phyloP scores from a whole-genome alignment of 2,888 invertebrate genomes.

The Miltochrista miniata region DNA sequence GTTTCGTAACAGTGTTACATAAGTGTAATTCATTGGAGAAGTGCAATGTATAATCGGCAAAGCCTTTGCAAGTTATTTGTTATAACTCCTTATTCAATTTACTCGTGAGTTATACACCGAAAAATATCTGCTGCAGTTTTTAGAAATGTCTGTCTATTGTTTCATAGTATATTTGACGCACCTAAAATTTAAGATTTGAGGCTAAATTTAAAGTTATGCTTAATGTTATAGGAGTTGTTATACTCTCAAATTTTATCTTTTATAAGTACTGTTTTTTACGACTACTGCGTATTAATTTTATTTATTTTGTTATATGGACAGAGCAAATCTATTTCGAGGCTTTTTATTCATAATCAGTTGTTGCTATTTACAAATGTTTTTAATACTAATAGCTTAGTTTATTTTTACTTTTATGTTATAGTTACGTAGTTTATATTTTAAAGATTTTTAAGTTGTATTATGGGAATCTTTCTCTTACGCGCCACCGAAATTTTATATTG shows the following conservation, averaged over 20 bases:
- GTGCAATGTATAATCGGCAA: slow-evolving; percentile 79
- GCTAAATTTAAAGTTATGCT: slow-evolving; percentile 55
- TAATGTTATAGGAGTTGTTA: slow-evolving; percentile 36
- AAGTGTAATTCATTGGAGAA: slow-evolving; percentile 53
- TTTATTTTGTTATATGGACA: slow-evolving; percentile 64
- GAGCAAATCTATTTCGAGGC: slow-evolving; percentile 68
- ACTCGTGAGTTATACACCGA: slow-evolving; percentile 73
- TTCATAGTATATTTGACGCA: slow-evolving; percentile 43
- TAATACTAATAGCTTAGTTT: slow-evolving; percentile 61
- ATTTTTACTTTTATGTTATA: slow-evolving; percentile 55
- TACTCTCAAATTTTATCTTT: slow-evolving; percentile 54
- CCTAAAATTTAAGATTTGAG: slow-evolving; percentile 51
- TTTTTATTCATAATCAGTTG: slow-evolving; percentile 70
- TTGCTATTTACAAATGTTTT: slow-evolving; percentile 80
- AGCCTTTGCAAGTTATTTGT: slow-evolving; percentile 73
- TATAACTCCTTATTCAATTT: slow-evolving; percentile 64
- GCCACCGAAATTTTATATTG: slow-evolving; percentile 38
- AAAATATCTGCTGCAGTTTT: slow-evolving; percentile 62
- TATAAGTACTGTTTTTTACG: slow-evolving; percentile 38
- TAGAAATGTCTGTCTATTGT: slow-evolving; percentile 50
- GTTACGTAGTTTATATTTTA: slow-evolving; percentile 44
- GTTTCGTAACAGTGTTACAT: slow-evolving; percentile 52
- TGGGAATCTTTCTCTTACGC: slow-evolving; percentile 27
- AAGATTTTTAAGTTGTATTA: slow-evolving; percentile 26
- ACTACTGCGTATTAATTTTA: slow-evolving; percentile 53